Evolutionary conservation across 2,888 invertebrate species (phyloP).

Genomic region (Pegoplata infirma): DNA sequence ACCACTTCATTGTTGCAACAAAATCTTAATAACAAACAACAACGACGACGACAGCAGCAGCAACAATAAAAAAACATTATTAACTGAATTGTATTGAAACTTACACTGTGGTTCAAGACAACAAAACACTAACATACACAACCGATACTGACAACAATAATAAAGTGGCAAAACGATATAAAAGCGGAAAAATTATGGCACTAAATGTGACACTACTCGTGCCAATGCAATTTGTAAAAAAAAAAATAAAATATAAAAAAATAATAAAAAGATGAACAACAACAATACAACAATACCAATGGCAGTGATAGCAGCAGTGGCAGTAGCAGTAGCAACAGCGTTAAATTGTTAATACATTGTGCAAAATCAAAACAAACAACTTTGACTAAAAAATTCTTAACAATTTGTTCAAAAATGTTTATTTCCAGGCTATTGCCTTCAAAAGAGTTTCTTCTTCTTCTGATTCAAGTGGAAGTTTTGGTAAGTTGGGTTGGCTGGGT

Average conservation of each 20-base stretch:
- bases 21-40: background rate
- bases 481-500: no score
- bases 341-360: conserved; percentile 28
- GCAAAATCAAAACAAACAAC: conserved; percentile 11
- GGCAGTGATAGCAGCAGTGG: conserved; percentile 26
- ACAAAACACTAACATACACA: background rate
- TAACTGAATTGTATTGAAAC: conserved; percentile 1
- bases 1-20: background rate
- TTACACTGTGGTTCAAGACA: background rate
- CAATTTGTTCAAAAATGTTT: conserved; percentile 33
- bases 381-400: conserved; percentile 35
- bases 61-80: background rate
- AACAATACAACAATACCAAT: no score
- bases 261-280: background rate
- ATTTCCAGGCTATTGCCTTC: conserved; percentile 25
- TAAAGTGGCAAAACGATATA: conserved; percentile 21
- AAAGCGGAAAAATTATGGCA: conserved; percentile 37
- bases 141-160: conserved; percentile 25
- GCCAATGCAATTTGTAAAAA: conserved; percentile 58
- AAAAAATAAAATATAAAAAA: background rate
- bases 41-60: background rate
- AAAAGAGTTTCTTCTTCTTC: background rate
- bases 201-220: conserved; percentile 60
- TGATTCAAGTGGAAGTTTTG: background rate
- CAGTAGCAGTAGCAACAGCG: conserved; percentile 22